Evolutionary conservation across 1,140 invertebrate genomes (phyloP).

Genomic region (Hylaeus volcanicus): DNA sequence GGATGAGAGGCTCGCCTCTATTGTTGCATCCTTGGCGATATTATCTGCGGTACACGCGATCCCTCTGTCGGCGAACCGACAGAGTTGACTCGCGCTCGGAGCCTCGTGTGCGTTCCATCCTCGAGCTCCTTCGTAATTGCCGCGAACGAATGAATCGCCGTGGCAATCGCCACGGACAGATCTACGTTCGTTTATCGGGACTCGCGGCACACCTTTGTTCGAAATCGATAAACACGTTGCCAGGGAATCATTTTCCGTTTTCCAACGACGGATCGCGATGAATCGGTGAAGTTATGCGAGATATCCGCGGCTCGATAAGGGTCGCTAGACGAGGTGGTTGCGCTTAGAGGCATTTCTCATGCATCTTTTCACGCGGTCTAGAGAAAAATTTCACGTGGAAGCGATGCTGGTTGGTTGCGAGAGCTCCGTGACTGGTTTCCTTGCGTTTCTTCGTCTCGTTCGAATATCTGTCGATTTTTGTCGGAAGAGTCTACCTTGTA

Average conservation of each 20-base stretch:
- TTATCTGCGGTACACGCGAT: slow-evolving; percentile 65
- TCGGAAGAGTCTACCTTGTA: too few species aligned
- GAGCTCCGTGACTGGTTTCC: not conserved
- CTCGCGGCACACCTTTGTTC: slow-evolving; percentile 55
- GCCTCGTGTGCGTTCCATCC: slow-evolving; percentile 49
- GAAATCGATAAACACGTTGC: slow-evolving; percentile 60
- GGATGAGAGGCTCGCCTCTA: slow-evolving; percentile 53
- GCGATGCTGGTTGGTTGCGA: not conserved
- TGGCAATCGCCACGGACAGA: slow-evolving; percentile 48
- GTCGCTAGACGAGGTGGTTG: slow-evolving; percentile 7
- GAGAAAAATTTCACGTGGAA: not conserved
- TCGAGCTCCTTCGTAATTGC: slow-evolving; percentile 58
- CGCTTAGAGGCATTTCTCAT: slow-evolving; percentile 31
- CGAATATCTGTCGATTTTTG: too few species aligned
- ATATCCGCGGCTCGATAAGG: slow-evolving; percentile 20
- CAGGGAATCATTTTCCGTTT: slow-evolving; percentile 46
- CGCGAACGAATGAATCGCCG: slow-evolving; percentile 50
- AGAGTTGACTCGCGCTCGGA: slow-evolving; percentile 54
- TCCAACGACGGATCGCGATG: slow-evolving; percentile 17
- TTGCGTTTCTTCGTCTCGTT: not conserved
- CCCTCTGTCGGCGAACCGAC: slow-evolving; percentile 63
- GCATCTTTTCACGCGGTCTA: slow-evolving; percentile 2
- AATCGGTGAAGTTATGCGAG: slow-evolving; percentile 10
- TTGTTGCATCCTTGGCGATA: slow-evolving; percentile 63
- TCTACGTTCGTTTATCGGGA: slow-evolving; percentile 56